A percentile compares a stretch with the other conserved stretches of the same genome.
Evolutionary conservation across 2,113 vertebrate species (phyloP).

Genomic region (Gopherus flavomarginatus): DNA sequence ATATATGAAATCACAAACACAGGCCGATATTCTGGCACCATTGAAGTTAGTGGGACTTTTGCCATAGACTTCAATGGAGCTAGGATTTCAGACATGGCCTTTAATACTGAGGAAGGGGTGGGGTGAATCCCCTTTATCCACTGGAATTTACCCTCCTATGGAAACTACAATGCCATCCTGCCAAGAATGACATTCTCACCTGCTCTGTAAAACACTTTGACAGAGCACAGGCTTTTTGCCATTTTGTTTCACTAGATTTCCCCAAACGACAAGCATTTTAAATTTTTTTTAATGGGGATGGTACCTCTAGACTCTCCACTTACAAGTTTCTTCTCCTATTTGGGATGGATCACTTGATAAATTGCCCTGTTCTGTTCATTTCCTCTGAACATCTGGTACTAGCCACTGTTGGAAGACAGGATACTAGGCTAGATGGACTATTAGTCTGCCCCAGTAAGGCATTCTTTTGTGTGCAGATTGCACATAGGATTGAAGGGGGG

Average conservation of each 20-base stretch:
- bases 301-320: neutral
- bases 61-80: neutral
- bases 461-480: neutral
- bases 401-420: neutral
- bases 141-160: neutral
- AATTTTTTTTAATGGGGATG: neutral
- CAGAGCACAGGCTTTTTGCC: neutral
- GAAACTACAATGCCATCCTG: neutral
- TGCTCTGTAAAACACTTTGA: neutral
- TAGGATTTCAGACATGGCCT: neutral
- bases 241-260: neutral
- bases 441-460: neutral
- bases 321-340: neutral
- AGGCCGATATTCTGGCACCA: accelerated
- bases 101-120: neutral
- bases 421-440: neutral
- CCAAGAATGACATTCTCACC: neutral
- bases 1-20: neutral
- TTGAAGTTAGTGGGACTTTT: neutral
- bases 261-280: neutral
- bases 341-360: neutral
- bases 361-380: neutral
- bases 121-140: neutral
- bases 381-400: neutral
- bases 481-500: neutral